These are phyloP conservation scores for Trissolcus basalis DNA, from an alignment of 1,140 invertebrate species.

Conservation along the genomic window DNA sequence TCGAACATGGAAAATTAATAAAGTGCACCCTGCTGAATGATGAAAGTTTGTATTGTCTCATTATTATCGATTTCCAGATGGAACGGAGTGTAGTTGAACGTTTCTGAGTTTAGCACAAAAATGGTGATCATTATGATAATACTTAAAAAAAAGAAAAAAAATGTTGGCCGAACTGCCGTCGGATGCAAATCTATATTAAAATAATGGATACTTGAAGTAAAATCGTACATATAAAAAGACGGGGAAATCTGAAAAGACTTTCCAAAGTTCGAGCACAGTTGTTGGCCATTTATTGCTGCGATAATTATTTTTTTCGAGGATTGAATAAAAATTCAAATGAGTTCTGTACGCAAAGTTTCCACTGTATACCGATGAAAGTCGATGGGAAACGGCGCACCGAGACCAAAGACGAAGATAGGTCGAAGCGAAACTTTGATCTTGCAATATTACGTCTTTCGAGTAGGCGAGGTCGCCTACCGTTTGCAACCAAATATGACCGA, in stretches of 20 bases:
- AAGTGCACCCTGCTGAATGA: constrained; percentile 20
- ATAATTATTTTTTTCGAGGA: constrained; percentile 74
- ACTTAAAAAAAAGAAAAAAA: constrained; percentile 9
- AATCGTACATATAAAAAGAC: constrained; percentile 47
- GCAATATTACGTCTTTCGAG: constrained; percentile 71
- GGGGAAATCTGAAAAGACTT: constrained; percentile 37
- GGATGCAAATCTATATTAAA: constrained; percentile 50
- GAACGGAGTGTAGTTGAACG: constrained; percentile 7
- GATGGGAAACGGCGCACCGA: constrained; percentile 46
- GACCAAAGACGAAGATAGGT: constrained; percentile 46
- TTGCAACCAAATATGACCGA: constrained; percentile 51
- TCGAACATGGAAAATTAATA: constrained; percentile 9
- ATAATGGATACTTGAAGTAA: constrained; percentile 57
- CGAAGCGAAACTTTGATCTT: constrained; percentile 72
- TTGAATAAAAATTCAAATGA: constrained; percentile 74
- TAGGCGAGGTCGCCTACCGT: constrained; percentile 35
- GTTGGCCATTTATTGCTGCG: constrained; percentile 63
- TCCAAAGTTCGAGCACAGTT: constrained; percentile 46
- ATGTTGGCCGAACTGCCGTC: constrained; percentile 29
- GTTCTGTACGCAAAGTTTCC: constrained; percentile 63
- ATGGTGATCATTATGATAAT: constrained; percentile 49
- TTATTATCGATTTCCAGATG: constrained; percentile 41
- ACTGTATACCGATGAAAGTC: constrained; percentile 45
- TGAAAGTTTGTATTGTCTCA: constrained; percentile 37
- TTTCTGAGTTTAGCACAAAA: constrained; percentile 35